Conservation (phyloP, 2,113 vertebrate genomes). For the Chloroceryle aenea region DNA sequence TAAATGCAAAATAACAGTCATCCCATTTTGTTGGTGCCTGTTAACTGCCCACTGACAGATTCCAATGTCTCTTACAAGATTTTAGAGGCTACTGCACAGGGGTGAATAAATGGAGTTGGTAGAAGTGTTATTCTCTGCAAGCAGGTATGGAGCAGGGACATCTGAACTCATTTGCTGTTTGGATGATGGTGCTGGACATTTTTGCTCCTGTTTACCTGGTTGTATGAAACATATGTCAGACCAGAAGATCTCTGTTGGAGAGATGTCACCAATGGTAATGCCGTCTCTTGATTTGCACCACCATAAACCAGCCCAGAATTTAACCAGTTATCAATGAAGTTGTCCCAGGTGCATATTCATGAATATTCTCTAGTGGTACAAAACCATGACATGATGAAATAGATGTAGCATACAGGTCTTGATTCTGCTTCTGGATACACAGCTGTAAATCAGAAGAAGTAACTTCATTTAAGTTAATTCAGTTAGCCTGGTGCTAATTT, state of each 20-base stretch:
- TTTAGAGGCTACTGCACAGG: background rate
- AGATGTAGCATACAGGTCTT: background rate
- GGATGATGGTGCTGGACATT: background rate
- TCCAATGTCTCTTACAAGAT: background rate
- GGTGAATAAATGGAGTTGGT: background rate
- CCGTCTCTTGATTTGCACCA: background rate
- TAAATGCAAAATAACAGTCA: background rate
- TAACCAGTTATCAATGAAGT: background rate
- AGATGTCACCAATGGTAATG: background rate
- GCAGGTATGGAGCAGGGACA: background rate
- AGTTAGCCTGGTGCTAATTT: background rate
- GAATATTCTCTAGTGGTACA: background rate
- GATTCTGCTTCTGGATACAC: background rate
- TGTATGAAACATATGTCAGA: background rate
- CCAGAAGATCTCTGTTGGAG: background rate
- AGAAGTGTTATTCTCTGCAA: background rate
- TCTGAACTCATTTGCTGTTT: background rate
- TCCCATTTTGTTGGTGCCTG: background rate
- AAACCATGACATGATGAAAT: background rate
- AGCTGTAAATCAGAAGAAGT: background rate
- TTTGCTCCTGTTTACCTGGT: background rate
- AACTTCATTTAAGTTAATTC: background rate
- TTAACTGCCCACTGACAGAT: background rate
- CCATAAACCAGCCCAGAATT: background rate
- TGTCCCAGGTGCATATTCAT: accelerated